Evolutionary conservation across 1,140 invertebrate species (phyloP), one percentile per base, ranked within the genome.

Genomic region (Phocides pigmalion): DNA sequence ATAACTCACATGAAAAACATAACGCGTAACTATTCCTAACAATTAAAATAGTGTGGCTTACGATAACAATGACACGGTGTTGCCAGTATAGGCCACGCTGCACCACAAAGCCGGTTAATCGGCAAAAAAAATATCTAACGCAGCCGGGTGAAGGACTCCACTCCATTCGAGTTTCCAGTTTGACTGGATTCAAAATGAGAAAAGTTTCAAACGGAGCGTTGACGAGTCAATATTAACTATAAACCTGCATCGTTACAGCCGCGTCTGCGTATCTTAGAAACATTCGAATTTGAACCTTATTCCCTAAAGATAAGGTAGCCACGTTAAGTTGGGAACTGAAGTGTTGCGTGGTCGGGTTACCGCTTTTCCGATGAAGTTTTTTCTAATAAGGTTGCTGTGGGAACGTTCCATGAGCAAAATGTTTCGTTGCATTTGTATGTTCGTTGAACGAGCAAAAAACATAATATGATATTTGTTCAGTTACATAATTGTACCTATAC

Each of bases 211-310:
- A 83, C 83, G 79, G 81, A 86, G 79, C 81, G 81, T 79, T 81
- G 80, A 86, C 81, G 83, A 86, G 81, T 86, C 81, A 86, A 85
- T 85, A 85, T 85, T 83, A 83, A 83, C 81, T 83, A 81, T 79
- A 77, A 79, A 78, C 70, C 62, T 61, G 58, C 83, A 65, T 78
- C 41, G 20, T 70, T 79, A 68, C 51, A 28, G 54, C n/a, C 46
- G 47, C 46, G 19, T 20, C 35, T 28, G 8, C 6, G 9, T 35
- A 62, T 66, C 16, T 58, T 42, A 58, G 15, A 20, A 5, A 19
- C 0, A 0, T 15, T 8, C 37, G 2, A 76, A 35, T 59, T 6
- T 70, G 25, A 42, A 49, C 66, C 63, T 61, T 80, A 72, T 62
- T 0, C 0, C 6, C 4, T 32, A n/a, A 20, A 0, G n/a, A 62